Conservation (phyloP, 2,797 vertebrate species). For the Gallinago nigripennis region DNA sequence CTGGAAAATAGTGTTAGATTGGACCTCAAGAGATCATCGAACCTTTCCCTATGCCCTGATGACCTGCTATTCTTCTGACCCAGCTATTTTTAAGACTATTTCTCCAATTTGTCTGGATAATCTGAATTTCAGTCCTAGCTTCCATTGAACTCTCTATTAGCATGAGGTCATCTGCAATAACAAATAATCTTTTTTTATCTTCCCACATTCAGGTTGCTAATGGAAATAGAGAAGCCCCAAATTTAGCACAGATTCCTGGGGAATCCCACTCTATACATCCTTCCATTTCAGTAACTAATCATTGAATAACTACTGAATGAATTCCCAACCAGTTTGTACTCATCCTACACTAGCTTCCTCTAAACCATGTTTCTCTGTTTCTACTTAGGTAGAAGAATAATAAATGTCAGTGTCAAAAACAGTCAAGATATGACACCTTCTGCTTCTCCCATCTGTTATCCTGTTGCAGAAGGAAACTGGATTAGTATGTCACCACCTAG, state of each 20-base stretch:
- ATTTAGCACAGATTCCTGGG: background rate
- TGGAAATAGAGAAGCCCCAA: background rate
- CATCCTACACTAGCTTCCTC: background rate
- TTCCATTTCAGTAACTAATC: background rate
- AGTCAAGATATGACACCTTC: constrained; percentile 34
- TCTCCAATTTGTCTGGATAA: background rate
- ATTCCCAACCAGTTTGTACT: background rate
- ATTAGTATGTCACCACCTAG: constrained; percentile 17
- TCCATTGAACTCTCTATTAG: background rate
- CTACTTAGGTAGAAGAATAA: constrained; percentile 3
- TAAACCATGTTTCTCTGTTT: background rate
- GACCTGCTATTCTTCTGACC: background rate
- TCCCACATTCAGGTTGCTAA: background rate
- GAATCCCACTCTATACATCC: background rate
- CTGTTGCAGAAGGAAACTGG: constrained; percentile 11
- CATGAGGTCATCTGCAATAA: background rate
- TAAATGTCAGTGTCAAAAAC: background rate
- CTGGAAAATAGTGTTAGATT: background rate
- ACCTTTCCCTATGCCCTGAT: background rate
- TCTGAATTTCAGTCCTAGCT: background rate
- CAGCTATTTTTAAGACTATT: background rate
- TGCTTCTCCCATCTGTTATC: constrained; percentile 56
- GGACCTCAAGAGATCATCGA: background rate
- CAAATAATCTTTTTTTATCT: background rate
- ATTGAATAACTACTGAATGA: background rate